phyloP scores from a whole-genome alignment of 1,140 invertebrate species.

The Drosophila nikananu region DNA sequence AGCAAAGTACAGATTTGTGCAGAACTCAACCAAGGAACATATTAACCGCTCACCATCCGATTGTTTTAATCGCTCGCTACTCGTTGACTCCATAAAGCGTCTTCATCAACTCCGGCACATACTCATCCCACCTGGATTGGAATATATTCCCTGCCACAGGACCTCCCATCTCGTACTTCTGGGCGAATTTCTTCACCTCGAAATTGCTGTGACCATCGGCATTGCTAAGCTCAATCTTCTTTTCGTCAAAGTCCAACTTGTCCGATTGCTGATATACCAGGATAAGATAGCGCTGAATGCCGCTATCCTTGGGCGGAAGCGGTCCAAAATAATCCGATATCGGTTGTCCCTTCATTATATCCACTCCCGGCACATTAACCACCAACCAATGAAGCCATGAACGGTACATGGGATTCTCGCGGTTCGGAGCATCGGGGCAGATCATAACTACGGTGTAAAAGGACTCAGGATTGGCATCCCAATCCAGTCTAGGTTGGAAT shows the following conservation, averaged over 20 bases:
- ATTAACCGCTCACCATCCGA: neutral
- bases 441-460: slow-evolving; percentile 91
- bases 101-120: slow-evolving; percentile 88
- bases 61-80: neutral
- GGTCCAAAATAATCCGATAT: slow-evolving; percentile 93
- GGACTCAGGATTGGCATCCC: slow-evolving; percentile 87
- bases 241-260: slow-evolving; percentile 65
- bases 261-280: slow-evolving; percentile 92
- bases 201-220: slow-evolving; percentile 91
- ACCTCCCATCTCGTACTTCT: slow-evolving; percentile 91
- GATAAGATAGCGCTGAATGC: slow-evolving; percentile 95
- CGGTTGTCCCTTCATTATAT: slow-evolving; percentile 90
- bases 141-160: slow-evolving; percentile 95
- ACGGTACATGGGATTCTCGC: slow-evolving; percentile 90
- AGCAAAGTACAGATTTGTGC: neutral
- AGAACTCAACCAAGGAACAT: slow-evolving; percentile 17
- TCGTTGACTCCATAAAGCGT: slow-evolving; percentile 50
- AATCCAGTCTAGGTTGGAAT: slow-evolving; percentile 86
- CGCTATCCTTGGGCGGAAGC: slow-evolving; percentile 92
- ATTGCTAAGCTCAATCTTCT: slow-evolving; percentile 87
- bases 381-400: slow-evolving; percentile 97
- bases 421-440: slow-evolving; percentile 88
- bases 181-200: slow-evolving; percentile 89
- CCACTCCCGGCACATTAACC: slow-evolving; percentile 93
- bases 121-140: slow-evolving; percentile 95